Evolutionary conservation across 23 tunicate genomes (phyloP).

Genomic region (Botrylloides violaceus): DNA sequence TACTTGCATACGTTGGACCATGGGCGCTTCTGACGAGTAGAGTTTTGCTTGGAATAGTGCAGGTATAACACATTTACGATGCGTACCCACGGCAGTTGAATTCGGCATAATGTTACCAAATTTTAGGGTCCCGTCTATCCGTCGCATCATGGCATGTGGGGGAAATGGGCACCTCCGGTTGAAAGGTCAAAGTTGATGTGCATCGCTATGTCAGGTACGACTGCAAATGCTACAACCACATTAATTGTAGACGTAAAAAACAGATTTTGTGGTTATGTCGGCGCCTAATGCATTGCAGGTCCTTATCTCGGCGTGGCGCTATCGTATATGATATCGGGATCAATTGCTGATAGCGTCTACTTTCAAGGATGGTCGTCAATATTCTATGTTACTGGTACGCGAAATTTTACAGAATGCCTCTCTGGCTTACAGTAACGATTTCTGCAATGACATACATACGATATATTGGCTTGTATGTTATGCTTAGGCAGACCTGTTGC

Average conservation of each 20-base stretch:
- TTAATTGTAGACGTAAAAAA: background rate
- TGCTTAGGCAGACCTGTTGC: too few relatives aligned
- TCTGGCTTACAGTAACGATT: too few relatives aligned
- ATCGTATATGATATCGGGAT: conserved; percentile 38
- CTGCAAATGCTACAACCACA: too few relatives aligned
- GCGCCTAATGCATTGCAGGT: conserved; percentile 18
- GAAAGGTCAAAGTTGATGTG: conserved; percentile 42
- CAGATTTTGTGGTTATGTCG: background rate
- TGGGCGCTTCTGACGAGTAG: conserved; percentile 36
- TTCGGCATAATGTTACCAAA: background rate
- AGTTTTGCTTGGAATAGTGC: conserved; percentile 30
- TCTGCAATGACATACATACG: too few relatives aligned
- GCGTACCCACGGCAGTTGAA: background rate
- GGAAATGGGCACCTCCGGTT: conserved; percentile 61
- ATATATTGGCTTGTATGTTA: too few relatives aligned
- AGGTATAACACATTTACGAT: conserved; percentile 3
- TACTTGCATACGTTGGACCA: conserved; percentile 34
- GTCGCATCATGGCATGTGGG: conserved; percentile 62
- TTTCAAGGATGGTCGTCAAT: conserved; percentile 55
- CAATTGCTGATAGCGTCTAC: conserved; percentile 30
- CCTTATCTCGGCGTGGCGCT: conserved; percentile 37
- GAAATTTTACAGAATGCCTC: too few relatives aligned
- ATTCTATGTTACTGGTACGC: conserved; percentile 49
- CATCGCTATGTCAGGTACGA: conserved; percentile 47
- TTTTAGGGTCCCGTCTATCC: conserved; percentile 54